Conservation (phyloP, 2,797 vertebrate genomes). For the Numenius phaeopus region DNA sequence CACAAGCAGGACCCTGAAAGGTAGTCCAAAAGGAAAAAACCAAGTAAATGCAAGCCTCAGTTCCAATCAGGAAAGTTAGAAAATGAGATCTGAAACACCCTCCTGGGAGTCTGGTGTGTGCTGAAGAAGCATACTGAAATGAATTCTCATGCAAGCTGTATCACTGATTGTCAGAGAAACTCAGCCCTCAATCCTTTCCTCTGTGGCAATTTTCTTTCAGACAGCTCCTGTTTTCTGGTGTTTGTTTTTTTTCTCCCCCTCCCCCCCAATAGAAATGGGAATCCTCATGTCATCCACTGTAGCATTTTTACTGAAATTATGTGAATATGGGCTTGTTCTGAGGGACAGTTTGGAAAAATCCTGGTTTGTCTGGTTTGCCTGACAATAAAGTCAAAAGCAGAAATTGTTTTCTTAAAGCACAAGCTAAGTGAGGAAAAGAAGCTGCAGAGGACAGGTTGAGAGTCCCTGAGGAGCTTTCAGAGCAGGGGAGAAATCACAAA, state of each 20-base stretch:
- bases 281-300: background rate
- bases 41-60: background rate
- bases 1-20: background rate
- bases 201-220: slow-evolving; percentile 33
- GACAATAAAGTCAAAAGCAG: background rate
- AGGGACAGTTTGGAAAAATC: background rate
- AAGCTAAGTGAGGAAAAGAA: background rate
- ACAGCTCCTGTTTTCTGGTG: background rate
- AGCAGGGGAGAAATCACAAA: background rate
- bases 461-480: slow-evolving; percentile 7
- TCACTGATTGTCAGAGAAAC: slow-evolving; percentile 32
- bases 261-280: background rate
- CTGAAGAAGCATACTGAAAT: slow-evolving; percentile 27
- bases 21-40: background rate
- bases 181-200: background rate
- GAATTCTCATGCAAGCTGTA: slow-evolving; percentile 55
- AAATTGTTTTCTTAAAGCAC: background rate
- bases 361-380: background rate
- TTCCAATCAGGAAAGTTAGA: slow-evolving; percentile 47
- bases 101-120: slow-evolving; percentile 18
- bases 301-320: background rate
- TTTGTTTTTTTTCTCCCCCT: rapidly evolving
- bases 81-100: slow-evolving; percentile 40
- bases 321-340: background rate
- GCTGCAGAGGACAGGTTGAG: background rate